Percentiles rank a stretch among this genome's conserved stretches.
Conservation (phyloP, 2,113 vertebrate genomes). For the Poicephalus gulielmi region DNA sequence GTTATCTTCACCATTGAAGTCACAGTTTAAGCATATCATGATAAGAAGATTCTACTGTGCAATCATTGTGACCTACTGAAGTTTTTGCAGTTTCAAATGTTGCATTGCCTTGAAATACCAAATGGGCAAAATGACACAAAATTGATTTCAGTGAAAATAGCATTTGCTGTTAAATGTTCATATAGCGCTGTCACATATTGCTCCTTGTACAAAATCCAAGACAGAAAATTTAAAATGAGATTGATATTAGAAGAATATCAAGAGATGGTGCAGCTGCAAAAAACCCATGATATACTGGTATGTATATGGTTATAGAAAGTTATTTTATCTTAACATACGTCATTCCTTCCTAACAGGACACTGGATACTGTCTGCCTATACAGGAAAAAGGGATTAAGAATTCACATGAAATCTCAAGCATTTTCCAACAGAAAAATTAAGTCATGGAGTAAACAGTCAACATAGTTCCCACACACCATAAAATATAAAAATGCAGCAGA, state of each 20-base stretch:
- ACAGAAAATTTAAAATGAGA: not conserved
- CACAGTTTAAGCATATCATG: not conserved
- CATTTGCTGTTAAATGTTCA: not conserved
- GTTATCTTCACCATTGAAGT: not conserved
- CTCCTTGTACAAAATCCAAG: not conserved
- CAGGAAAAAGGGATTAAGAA: not conserved
- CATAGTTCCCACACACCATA: not conserved
- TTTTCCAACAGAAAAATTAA: not conserved
- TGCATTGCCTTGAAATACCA: not conserved
- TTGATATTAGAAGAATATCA: not conserved
- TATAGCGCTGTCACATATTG: not conserved
- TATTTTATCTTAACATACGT: not conserved
- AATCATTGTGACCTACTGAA: not conserved
- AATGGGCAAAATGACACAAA: not conserved
- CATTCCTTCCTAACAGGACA: not conserved
- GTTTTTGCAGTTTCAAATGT: not conserved
- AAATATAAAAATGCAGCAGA: not conserved
- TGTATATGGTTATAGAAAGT: not conserved
- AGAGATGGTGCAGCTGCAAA: not conserved
- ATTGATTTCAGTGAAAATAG: not conserved
- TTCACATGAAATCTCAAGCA: not conserved
- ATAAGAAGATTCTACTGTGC: not conserved
- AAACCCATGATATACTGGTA: not conserved
- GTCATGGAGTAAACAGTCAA: not conserved
- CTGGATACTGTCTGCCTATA: not conserved